Percentiles rank a stretch among this genome's conserved stretches.
phyloP scores from a whole-genome alignment of 2,797 vertebrate species.

The Euphonia xanthogaster region DNA sequence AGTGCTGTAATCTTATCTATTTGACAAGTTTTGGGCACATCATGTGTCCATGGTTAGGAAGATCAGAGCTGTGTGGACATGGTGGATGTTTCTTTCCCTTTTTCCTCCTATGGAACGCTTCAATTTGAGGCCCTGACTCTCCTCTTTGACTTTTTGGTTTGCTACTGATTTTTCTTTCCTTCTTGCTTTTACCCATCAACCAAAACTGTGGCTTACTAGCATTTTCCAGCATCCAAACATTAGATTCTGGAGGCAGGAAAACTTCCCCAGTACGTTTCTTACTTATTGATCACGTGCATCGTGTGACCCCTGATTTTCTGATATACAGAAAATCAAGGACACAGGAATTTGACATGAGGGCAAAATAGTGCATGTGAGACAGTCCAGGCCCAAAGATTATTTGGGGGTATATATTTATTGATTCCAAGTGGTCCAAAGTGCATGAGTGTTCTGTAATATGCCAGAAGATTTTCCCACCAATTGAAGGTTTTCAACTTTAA shows the following conservation, averaged over 20 bases:
- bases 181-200: background rate
- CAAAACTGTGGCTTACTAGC: background rate
- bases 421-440: background rate
- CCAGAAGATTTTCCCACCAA: background rate
- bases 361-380: background rate
- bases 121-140: background rate
- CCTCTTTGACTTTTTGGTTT: background rate
- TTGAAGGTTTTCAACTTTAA: background rate
- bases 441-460: background rate
- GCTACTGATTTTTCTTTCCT: background rate
- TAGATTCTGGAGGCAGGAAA: background rate
- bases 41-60: background rate
- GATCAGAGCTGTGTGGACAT: background rate
- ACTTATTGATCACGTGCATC: background rate
- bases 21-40: background rate
- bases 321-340: background rate
- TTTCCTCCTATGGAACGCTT: background rate
- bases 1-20: background rate
- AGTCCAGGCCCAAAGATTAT: background rate
- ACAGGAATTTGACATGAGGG: background rate
- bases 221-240: background rate
- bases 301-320: background rate
- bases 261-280: background rate
- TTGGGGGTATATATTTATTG: background rate
- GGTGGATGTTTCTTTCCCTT: background rate